Base-by-base conservation (phyloP, 2,797 vertebrate genomes). In the Hippoglossus hippoglossus region DNA sequence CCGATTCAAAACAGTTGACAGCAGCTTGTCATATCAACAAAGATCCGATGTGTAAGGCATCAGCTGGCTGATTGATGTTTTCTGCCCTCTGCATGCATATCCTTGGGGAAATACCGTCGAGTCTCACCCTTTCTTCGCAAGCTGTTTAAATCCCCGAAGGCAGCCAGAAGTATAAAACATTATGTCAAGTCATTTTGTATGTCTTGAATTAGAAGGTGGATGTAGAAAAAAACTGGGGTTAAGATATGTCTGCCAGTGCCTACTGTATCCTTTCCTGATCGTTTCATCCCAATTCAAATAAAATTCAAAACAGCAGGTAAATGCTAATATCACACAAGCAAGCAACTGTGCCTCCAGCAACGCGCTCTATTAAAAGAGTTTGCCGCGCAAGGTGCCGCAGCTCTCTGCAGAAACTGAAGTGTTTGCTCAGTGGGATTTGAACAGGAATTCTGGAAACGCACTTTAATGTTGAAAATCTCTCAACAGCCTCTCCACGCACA, bases 211-310 rank as follows among this genome's bases (percentile, higher is more conserved):
- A 88, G 79, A 84, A 90, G 62, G 54, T 82, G 63, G 71, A 76
- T 63, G 61, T 49, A 73, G 49, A 73, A 75, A 86, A 88, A 88
- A 81, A 55, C 13, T 39, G 25, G 61, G 85, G 90, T 91, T 91
- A 90, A 92, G 85, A 89, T 80, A 74, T 53, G 58, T 90, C 91
- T 92, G 84, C 80, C 53, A 83, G 82, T 62, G n/a, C 75, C 81
- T 75, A 89, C 78, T 16, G 16, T 5, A 26, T 26, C 71, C 83
- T 85, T 77, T 75, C 76, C 68, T 81, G 65, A 88, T 91, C 91
- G 85, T 93, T 92, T 92, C 89, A 94, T 94, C 88, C 89, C 84
- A 90, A 91, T 91, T 94, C 91, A 92, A 94, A 93, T 90, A 93
- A 90, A 92, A 93, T 90, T 88, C 87, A 80, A 92, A 94, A 91